Conservation (phyloP, 2,888 invertebrate genomes). For the Eupithecia exiguata region DNA sequence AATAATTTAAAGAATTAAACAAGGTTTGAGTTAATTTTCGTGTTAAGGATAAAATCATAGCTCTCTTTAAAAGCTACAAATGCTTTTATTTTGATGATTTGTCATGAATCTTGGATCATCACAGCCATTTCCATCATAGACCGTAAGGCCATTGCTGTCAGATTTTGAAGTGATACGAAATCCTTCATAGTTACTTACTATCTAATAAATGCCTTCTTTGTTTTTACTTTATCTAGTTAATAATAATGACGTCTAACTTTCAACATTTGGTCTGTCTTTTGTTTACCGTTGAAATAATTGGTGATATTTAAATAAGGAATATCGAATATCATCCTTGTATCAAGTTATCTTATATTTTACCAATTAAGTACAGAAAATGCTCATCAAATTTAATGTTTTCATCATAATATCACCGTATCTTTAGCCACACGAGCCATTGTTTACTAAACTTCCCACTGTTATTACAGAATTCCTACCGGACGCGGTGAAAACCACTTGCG, state of each 20-base stretch:
- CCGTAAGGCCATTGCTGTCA: neutral
- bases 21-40: neutral
- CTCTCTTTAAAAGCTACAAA: neutral
- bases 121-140: neutral
- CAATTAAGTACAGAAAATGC: neutral
- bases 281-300: neutral
- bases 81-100: neutral
- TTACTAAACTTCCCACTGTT: conserved; percentile 24
- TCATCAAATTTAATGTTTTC: conserved; percentile 8
- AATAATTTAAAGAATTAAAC: neutral
- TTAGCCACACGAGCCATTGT: conserved; percentile 4
- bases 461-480: conserved; percentile 87
- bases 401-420: conserved; percentile 11
- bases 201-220: neutral
- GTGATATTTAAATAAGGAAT: neutral
- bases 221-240: neutral
- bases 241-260: neutral
- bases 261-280: neutral
- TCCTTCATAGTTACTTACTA: neutral
- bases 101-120: neutral
- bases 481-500: conserved; percentile 86
- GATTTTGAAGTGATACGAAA: neutral
- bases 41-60: neutral
- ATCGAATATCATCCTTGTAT: neutral
- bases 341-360: neutral